Evolutionary conservation across 2,797 vertebrate species (phyloP).

Genomic region (Falco peregrinus): DNA sequence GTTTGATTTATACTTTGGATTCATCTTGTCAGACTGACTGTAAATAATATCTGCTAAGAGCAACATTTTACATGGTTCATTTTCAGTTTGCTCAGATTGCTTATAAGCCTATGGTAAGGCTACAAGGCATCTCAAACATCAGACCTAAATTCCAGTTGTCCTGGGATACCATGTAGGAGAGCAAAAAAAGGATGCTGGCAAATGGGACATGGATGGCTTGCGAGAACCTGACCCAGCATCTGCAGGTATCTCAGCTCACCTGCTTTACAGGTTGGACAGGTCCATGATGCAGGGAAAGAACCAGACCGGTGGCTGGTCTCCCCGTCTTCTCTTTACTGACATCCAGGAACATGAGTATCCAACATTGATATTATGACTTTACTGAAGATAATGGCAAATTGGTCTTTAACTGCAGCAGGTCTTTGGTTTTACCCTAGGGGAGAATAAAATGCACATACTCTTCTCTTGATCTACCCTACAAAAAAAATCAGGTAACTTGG

Average conservation of each 20-base stretch:
- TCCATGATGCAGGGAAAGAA: background rate
- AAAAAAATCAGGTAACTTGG: background rate
- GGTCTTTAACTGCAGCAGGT: background rate
- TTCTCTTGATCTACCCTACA: background rate
- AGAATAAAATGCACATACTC: background rate
- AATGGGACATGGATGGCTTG: background rate
- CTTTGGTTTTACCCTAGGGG: background rate
- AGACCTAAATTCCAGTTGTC: background rate
- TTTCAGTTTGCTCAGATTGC: conserved; percentile 19
- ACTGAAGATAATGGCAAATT: background rate
- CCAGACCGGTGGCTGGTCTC: background rate
- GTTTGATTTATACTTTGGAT: conserved; percentile 55
- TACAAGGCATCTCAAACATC: background rate
- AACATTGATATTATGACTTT: background rate
- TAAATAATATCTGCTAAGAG: conserved; percentile 63
- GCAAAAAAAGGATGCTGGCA: background rate
- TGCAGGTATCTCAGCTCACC: background rate
- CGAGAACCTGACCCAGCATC: background rate
- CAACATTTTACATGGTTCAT: conserved; percentile 35
- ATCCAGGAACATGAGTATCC: background rate
- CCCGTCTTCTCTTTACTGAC: background rate
- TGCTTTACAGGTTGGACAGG: background rate
- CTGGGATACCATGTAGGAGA: background rate
- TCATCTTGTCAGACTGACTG: conserved; percentile 12
- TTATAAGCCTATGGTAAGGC: background rate